phyloP scores from a whole-genome alignment of 2,797 vertebrate species.

The Oceanodroma leucorhoa region DNA sequence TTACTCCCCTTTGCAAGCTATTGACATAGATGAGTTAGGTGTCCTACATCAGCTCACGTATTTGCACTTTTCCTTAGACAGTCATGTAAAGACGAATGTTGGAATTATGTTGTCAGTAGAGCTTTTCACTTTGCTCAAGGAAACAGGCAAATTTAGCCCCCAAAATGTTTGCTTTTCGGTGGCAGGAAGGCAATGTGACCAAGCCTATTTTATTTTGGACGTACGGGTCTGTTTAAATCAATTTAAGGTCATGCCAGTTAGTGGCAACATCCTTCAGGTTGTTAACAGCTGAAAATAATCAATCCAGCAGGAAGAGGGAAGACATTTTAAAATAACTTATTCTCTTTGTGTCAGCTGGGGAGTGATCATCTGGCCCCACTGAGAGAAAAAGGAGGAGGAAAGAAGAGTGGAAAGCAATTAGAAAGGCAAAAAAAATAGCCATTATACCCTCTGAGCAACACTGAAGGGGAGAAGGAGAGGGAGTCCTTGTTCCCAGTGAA shows the following conservation, averaged over 20 bases:
- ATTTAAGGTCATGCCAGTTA: constrained; percentile 22
- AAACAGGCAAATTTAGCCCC: not conserved
- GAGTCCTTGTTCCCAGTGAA: not conserved
- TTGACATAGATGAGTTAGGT: not conserved
- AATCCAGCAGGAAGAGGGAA: not conserved
- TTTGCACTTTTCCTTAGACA: not conserved
- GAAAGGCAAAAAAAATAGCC: not conserved
- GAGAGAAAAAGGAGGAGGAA: constrained; percentile 16
- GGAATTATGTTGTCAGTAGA: not conserved
- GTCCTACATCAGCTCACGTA: not conserved
- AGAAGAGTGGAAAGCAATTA: constrained; percentile 34
- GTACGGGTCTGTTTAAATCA: constrained; percentile 50
- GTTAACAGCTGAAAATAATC: constrained; percentile 21
- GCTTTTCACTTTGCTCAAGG: not conserved
- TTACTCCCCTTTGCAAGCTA: not conserved
- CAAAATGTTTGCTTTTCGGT: not conserved
- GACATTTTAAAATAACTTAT: constrained; percentile 1
- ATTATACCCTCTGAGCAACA: not conserved
- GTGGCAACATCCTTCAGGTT: not conserved
- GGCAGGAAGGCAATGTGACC: not conserved
- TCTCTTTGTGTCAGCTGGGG: not conserved
- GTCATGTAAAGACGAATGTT: not conserved
- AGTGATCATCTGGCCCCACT: constrained; percentile 8
- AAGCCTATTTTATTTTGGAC: not conserved
- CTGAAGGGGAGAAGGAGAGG: not conserved